Conservation (phyloP, 1,140 invertebrate species). For the Drosophila ohnishii region DNA sequence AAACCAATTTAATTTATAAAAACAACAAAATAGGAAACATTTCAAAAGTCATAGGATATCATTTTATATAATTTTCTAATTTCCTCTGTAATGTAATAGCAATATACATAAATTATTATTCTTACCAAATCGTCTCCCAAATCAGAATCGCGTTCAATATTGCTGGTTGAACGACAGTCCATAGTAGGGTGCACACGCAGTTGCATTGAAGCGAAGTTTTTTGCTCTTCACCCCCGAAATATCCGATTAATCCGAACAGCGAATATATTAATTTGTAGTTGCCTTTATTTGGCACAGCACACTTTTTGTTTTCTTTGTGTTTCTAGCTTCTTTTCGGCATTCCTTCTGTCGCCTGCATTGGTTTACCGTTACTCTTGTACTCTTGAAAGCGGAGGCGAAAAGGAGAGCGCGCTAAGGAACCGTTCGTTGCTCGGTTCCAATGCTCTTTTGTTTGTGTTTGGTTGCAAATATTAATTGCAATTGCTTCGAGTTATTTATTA, state of each 20-base stretch:
- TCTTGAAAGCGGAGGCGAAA: constrained; percentile 16
- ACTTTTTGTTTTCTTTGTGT: constrained; percentile 40
- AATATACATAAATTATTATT: neutral
- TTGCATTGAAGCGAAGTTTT: constrained; percentile 67
- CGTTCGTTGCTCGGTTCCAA: constrained; percentile 53
- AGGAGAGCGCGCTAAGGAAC: constrained; percentile 45
- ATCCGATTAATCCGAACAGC: constrained; percentile 29
- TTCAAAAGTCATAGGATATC: neutral
- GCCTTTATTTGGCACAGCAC: constrained; percentile 41
- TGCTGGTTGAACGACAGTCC: constrained; percentile 79
- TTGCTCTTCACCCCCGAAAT: constrained; percentile 4
- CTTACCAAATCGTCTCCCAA: constrained; percentile 81
- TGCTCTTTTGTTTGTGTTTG: constrained; percentile 36
- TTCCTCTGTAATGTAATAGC: neutral
- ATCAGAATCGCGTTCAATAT: constrained; percentile 80
- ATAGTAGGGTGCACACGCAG: constrained; percentile 76
- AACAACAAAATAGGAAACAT: too few species aligned
- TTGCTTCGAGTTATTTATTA: constrained; percentile 24
- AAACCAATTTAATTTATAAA: too few species aligned
- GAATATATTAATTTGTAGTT: constrained; percentile 20
- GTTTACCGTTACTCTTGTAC: constrained; percentile 27
- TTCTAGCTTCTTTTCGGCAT: constrained; percentile 36
- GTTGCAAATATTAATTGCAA: constrained; percentile 33
- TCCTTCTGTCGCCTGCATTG: constrained; percentile 14
- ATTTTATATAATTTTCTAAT: too few species aligned